Evolutionary conservation across 92 coral and sea anemone genomes (phyloP), one percentile per base, ranked within the genome.

Genomic region (Porites cylindrica): DNA sequence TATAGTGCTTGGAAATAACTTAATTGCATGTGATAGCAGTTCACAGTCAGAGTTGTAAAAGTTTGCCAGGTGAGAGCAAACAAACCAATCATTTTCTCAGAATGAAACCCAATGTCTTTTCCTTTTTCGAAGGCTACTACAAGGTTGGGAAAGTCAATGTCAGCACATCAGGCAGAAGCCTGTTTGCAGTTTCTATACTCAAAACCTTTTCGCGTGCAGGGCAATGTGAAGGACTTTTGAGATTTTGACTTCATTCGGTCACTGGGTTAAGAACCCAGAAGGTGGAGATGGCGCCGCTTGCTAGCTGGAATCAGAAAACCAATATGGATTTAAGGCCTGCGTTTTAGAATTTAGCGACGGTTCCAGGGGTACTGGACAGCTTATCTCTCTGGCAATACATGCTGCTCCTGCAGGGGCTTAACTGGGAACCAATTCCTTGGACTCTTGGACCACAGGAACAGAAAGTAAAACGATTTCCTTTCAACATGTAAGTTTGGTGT

Each of bases 391-490:
- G 5, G 84, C 84, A 7, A 17, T 80, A 13, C 84, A 80, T 11
- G 51, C 64, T 26, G 23, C 62, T 50, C 84, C 75, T 4, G 11
- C 20, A 1, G 50, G 75, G 19, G 0, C 65, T 0, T 75, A 80
- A 13, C 9, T 10, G 10, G 75, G 61, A 80, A 80, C 74, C 19
- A 0, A 2, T 8, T 51, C 74, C 20, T 80, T 66, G 18, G 26
- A 80, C 14, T 51, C 75, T 19, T 80, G 84, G 84, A 66, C 84
- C 12, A 80, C 75, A 8, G 84, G 84, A 43, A 66, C 65, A 2
- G 20, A 51, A 11, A 66, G 84, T 17, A 66, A 47, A 19, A 80
- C 8, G 18, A 51, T 66, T n/a, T 2, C n/a, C 1, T 80, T 80
- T 3, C 18, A 50, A 8, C 10, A 80, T 63, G 84, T 80, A 20